A percentile compares a stretch with the other conserved stretches of the same genome.
Conservation (phyloP, 2,113 vertebrate species). For the Platichthys flesus region DNA sequence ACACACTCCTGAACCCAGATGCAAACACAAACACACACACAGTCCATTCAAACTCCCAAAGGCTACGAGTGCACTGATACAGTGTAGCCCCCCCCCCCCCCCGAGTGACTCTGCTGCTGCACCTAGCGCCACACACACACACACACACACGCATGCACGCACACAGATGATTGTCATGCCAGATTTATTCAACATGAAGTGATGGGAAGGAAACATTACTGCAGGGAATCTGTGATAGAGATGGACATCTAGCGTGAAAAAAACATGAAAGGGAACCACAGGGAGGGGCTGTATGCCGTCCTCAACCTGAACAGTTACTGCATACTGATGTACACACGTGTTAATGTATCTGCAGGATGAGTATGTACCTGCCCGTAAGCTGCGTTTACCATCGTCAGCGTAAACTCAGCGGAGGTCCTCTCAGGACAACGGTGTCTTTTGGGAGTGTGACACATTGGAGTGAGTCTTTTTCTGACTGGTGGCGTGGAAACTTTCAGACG, state of each 20-base stretch:
- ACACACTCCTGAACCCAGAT: slow-evolving; percentile 3
- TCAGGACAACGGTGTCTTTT: slow-evolving; percentile 22
- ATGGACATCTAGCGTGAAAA: slow-evolving; percentile 55
- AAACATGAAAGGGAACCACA: slow-evolving; percentile 45
- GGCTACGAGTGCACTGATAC: slow-evolving; percentile 55
- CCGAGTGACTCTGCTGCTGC: slow-evolving; percentile 47
- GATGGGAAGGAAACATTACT: slow-evolving; percentile 64
- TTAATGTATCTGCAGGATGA: background rate
- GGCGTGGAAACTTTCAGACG: slow-evolving; percentile 14
- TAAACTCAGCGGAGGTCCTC: slow-evolving; percentile 7
- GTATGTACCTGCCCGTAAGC: background rate
- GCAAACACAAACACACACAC: slow-evolving; percentile 4
- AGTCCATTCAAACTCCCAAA: slow-evolving; percentile 35
- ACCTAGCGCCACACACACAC: slow-evolving; percentile 53
- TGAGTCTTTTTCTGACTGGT: slow-evolving; percentile 42
- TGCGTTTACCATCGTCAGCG: slow-evolving; percentile 4
- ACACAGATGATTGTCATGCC: slow-evolving; percentile 66
- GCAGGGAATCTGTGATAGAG: slow-evolving; percentile 60
- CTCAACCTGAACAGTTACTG: slow-evolving; percentile 27
- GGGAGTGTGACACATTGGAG: slow-evolving; percentile 22
- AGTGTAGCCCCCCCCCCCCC: slow-evolving; percentile 40
- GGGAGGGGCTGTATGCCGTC: slow-evolving; percentile 26
- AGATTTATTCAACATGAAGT: slow-evolving; percentile 72
- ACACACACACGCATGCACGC: slow-evolving; percentile 49
- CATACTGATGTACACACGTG: slow-evolving; percentile 3